A percentile compares a stretch with the other conserved stretches of the same genome.
phyloP scores from a whole-genome alignment of 2,797 vertebrate species.

The Adelosebastes latens region DNA sequence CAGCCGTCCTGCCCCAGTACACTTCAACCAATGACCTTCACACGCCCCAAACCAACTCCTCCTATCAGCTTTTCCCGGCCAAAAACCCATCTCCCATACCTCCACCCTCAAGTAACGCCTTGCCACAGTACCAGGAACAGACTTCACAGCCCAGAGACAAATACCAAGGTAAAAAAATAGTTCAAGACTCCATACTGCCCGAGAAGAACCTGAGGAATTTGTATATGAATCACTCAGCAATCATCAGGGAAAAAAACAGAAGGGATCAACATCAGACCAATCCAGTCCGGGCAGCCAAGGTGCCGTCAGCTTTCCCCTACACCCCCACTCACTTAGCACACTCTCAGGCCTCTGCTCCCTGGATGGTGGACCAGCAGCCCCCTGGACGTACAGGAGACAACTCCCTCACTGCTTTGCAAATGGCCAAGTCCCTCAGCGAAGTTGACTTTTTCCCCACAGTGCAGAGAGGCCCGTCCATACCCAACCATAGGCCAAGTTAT shows the following conservation, averaged over 20 bases:
- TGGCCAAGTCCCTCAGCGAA: conserved; percentile 87
- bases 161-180: conserved; percentile 47
- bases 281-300: conserved; percentile 45
- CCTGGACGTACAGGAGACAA: conserved; percentile 78
- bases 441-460: conserved; percentile 82
- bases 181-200: conserved; percentile 66
- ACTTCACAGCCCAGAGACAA: conserved; percentile 65
- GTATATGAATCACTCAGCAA: conserved; percentile 77
- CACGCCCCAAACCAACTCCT: conserved; percentile 66
- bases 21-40: conserved; percentile 65
- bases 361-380: conserved; percentile 66
- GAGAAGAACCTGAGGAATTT: conserved; percentile 73
- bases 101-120: conserved; percentile 52
- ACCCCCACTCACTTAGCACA: conserved; percentile 50
- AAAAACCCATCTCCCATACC: conserved; percentile 68
- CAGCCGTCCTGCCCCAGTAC: conserved; percentile 75
- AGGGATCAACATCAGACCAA: conserved; percentile 67
- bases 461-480: conserved; percentile 47
- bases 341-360: conserved; percentile 63
- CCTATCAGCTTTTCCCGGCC: conserved; percentile 86
- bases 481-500: conserved; percentile 61
- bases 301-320: conserved; percentile 70
- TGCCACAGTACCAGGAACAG: conserved; percentile 67
- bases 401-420: conserved; percentile 87
- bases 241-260: conserved; percentile 66